Evolutionary conservation across 37 sponge, comb jelly and placozoan genomes (phyloP).

Genomic region (Amphimedon queenslandica): DNA sequence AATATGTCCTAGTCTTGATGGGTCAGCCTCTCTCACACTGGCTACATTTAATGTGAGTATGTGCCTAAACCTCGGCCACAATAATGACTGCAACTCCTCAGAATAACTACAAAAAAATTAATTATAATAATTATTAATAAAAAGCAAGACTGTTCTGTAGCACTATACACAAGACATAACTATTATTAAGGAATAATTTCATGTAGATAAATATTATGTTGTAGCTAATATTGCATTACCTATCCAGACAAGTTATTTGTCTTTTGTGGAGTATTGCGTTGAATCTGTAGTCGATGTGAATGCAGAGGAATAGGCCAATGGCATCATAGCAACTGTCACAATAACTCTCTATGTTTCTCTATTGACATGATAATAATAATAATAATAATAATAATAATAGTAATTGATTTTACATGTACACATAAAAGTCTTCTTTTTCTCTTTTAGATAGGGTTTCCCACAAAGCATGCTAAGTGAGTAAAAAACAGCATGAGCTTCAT

Average conservation of each 20-base stretch:
- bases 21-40: slow-evolving; percentile 85
- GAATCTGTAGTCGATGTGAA: slow-evolving; percentile 80
- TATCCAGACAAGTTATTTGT: slow-evolving; percentile 44
- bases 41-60: slow-evolving; percentile 80
- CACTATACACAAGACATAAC: not conserved
- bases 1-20: slow-evolving; percentile 75
- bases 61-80: slow-evolving; percentile 90
- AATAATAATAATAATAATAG: too few species aligned
- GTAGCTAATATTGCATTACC: too few species aligned
- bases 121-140: not conserved
- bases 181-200: too few species aligned
- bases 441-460: too few species aligned
- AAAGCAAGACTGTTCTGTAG: slow-evolving; percentile 3
- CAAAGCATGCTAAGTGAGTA: too few species aligned
- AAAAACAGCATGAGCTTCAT: too few species aligned
- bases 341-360: slow-evolving; percentile 65
- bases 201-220: too few species aligned
- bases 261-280: slow-evolving; percentile 74
- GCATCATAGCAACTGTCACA: slow-evolving; percentile 81
- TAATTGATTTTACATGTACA: too few species aligned
- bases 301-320: slow-evolving; percentile 90
- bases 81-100: slow-evolving; percentile 51
- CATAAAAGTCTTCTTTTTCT: too few species aligned
- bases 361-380: not conserved
- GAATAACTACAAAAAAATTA: slow-evolving; percentile 47